Base-by-base conservation (phyloP, 2,888 invertebrate genomes). In the Frankliniella intonsa region DNA sequence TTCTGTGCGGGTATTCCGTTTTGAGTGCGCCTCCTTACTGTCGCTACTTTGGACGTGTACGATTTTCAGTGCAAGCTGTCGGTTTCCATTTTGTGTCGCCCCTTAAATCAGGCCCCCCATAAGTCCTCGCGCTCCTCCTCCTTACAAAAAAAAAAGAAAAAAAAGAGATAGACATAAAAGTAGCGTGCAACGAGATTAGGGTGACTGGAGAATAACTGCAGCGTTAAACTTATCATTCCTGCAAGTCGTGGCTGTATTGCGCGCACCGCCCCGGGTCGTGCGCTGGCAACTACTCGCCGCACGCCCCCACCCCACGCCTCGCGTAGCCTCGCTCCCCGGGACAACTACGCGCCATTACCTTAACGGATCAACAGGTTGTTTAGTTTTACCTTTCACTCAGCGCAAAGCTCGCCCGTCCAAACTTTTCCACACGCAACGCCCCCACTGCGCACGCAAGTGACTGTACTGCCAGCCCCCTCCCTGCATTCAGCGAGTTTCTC, bases 301-400 rank as follows among this genome's bases (percentile, higher is more conserved):
- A 17, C 14, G 14, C 17, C 5, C 55, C 12, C 55, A 12, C 17
- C 55, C 14, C 14, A 19, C 12, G 12, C 55, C 17, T 19, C 14
- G 14, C 14, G 12, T 12, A 14, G 55, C 17, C 55, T 14, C 14
- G 55, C 55, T 19, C 38, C 3, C 38, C 5, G 38, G 38, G 38
- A 19, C 55, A 19, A 12, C 55, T 55, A 19, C 55, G 17, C 11
- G n/a, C n/a, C n/a, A 55, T 55, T 14, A 55, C 14, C 55, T 55
- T 55, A 19, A 14, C 19, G 17, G 19, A 19, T 14, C 55, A 55
- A 55, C 55, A 55, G 38, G 38, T 38, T 38, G 55, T 55, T 55
- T 55, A 55, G 55, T 55, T 55, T 55, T 55, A 55, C 55, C 55
- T 55, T 55, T 55, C 55, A 55, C 55, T 55, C 55, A 55, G 55